These are phyloP conservation scores for Cosmia pyralina DNA, from an alignment of 2,888 invertebrate genomes.

Conservation along the genomic window DNA sequence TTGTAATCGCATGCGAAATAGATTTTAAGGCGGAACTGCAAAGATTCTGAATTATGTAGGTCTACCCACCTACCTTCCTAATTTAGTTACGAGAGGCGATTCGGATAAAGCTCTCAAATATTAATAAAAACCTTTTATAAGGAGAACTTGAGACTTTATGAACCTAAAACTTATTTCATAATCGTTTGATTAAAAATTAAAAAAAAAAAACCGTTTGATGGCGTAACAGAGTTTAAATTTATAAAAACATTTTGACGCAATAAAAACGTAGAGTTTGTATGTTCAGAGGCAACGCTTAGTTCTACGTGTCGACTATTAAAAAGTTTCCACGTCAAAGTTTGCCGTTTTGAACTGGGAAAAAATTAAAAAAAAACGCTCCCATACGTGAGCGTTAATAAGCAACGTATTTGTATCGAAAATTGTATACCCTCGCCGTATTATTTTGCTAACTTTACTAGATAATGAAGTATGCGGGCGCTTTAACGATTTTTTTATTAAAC, in stretches of 20 bases:
- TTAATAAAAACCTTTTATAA: constrained; percentile 25
- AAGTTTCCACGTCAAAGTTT: constrained; percentile 77
- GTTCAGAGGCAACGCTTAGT: constrained; percentile 71
- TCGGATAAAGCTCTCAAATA: constrained; percentile 8
- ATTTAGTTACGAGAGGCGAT: background rate
- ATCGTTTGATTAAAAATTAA: constrained; percentile 41
- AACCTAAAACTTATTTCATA: constrained; percentile 50
- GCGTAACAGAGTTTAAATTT: constrained; percentile 60
- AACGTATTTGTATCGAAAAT: constrained; percentile 69
- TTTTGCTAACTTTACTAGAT: constrained; percentile 63
- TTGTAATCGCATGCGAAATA: constrained; percentile 57
- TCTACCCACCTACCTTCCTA: background rate
- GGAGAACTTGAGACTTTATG: constrained; percentile 27
- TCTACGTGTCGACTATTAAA: constrained; percentile 76
- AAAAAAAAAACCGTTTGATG: constrained; percentile 33
- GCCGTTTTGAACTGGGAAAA: constrained; percentile 73
- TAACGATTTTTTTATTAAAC: constrained; percentile 36
- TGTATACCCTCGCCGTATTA: constrained; percentile 69
- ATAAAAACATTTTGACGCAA: constrained; percentile 69
- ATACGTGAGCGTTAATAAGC: constrained; percentile 67
- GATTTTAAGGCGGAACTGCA: constrained; percentile 42
- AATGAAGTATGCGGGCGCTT: constrained; percentile 63
- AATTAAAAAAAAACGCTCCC: constrained; percentile 69
- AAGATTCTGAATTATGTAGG: constrained; percentile 18
- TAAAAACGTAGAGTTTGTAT: constrained; percentile 67